These are phyloP conservation scores for Lophochroa leadbeateri DNA, from an alignment of 2,113 vertebrate species.

Conservation along the genomic window DNA sequence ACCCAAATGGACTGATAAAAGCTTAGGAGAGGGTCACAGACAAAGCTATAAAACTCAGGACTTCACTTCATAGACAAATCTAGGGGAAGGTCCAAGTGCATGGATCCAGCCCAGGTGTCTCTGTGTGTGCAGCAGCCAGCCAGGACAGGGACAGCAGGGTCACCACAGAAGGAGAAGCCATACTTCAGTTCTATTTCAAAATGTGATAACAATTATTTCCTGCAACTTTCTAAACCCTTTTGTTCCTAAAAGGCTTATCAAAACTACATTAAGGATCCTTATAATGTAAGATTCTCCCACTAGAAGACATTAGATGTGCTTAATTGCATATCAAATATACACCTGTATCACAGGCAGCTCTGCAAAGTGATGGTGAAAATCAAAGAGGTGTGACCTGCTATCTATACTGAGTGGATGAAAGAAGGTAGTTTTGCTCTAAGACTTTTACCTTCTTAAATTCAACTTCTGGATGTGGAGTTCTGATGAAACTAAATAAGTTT, in stretches of 20 bases:
- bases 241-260: not conserved
- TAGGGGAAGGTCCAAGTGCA: not conserved
- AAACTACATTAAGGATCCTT: not conserved
- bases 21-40: not conserved
- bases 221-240: not conserved
- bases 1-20: not conserved
- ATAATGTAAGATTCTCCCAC: not conserved
- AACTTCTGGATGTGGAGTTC: not conserved
- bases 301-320: not conserved
- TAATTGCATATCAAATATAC: not conserved
- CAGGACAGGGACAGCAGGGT: not conserved
- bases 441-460: not conserved
- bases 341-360: not conserved
- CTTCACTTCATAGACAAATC: not conserved
- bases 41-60: not conserved
- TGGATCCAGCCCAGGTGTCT: not conserved
- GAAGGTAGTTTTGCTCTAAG: not conserved
- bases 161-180: not conserved
- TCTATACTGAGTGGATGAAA: not conserved
- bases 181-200: not conserved
- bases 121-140: fast-evolving
- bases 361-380: not conserved
- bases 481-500: not conserved
- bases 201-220: not conserved
- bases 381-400: not conserved